phyloP scores from a whole-genome alignment of 35 echinoderm and acorn worm genomes.

The Apostichopus japonicus region DNA sequence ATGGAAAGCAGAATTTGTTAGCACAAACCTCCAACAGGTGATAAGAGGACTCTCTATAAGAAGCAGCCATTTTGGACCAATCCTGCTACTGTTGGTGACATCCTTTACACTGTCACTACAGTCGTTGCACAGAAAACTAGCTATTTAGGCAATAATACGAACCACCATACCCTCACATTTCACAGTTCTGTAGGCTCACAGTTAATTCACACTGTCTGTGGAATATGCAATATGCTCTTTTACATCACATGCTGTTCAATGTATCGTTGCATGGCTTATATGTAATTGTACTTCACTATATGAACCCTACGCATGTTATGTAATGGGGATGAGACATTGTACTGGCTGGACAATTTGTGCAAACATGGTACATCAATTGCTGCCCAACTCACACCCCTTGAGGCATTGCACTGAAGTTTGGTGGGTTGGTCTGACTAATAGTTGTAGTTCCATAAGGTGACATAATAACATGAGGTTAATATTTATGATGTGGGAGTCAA shows the following conservation, averaged over 20 bases:
- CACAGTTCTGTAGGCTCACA: not conserved
- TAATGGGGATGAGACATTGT: no score
- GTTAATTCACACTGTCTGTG: not conserved
- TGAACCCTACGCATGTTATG: no score
- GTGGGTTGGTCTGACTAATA: not conserved
- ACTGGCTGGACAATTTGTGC: no score
- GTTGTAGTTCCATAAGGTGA: not conserved
- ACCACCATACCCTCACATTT: conserved; percentile 14
- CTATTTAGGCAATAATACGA: not conserved
- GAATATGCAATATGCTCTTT: not conserved
- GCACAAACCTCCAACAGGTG: not conserved
- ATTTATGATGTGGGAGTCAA: no score
- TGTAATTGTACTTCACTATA: not conserved
- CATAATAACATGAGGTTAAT: no score
- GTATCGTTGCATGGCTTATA: not conserved
- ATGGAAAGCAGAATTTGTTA: not conserved
- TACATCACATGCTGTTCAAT: not conserved
- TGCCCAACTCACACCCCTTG: no score
- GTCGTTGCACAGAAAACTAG: not conserved
- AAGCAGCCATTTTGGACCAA: conserved; percentile 4
- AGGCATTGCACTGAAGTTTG: not conserved
- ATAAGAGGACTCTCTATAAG: not conserved
- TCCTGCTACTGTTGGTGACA: not conserved
- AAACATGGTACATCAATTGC: no score
- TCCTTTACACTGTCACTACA: not conserved